Conservation (phyloP, 2,888 invertebrate genomes). For the Sphecodes monilicornis region DNA sequence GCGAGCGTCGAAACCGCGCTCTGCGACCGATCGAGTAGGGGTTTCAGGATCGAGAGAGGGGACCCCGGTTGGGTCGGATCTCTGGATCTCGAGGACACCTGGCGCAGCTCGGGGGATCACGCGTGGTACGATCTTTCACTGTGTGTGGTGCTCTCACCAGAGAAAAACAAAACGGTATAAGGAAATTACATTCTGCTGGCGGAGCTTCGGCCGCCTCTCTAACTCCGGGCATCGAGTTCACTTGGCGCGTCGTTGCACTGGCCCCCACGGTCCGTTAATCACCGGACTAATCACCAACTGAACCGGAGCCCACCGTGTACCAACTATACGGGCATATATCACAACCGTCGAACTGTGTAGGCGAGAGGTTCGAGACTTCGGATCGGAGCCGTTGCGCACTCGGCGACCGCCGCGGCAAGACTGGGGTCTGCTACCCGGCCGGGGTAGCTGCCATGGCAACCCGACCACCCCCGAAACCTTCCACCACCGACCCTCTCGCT, state of each 20-base stretch:
- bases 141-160: background rate
- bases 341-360: constrained; percentile 35
- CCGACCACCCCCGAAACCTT: constrained; percentile 77
- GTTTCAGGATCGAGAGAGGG: constrained; percentile 11
- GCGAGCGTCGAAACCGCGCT: constrained; percentile 1
- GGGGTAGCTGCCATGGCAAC: constrained; percentile 84
- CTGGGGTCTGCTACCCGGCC: constrained; percentile 83
- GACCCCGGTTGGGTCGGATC: background rate
- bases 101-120: constrained; percentile 25
- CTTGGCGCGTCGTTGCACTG: constrained; percentile 37
- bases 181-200: constrained; percentile 46
- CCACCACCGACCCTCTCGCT: constrained; percentile 57
- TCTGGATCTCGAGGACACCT: constrained; percentile 24
- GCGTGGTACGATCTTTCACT: constrained; percentile 42
- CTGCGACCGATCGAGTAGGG: background rate
- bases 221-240: constrained; percentile 10
- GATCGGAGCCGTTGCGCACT: constrained; percentile 74
- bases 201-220: background rate
- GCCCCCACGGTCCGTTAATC: constrained; percentile 36
- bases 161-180: background rate
- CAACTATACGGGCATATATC: constrained; percentile 47
- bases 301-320: constrained; percentile 32
- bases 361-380: constrained; percentile 30
- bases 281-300: constrained; percentile 53
- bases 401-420: constrained; percentile 82